Conservation (phyloP, 1,140 invertebrate species). For the Ptiloglossa arizonensis region DNA sequence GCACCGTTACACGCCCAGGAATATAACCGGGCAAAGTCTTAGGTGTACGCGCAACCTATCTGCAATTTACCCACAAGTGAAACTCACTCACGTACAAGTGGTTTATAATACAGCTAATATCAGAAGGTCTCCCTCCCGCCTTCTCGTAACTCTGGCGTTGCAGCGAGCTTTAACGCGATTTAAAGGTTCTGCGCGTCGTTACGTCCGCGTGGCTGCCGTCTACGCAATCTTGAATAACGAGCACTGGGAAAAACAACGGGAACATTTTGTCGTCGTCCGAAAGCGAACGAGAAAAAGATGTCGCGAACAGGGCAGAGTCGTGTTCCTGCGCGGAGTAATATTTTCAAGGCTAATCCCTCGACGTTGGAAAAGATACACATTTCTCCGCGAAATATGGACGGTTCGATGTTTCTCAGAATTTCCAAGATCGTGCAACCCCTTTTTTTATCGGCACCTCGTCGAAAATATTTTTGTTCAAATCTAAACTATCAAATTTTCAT, state of each 20-base stretch:
- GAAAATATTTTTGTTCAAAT: no score
- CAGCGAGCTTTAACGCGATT: constrained; percentile 51
- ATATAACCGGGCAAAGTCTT: constrained; percentile 2
- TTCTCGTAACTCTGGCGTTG: constrained; percentile 52
- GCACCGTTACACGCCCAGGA: background rate
- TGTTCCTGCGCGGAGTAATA: no score
- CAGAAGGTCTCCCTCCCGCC: constrained; percentile 22
- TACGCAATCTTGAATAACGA: background rate
- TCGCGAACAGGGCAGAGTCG: no score
- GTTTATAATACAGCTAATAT: constrained; percentile 57
- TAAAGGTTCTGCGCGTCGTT: constrained; percentile 22
- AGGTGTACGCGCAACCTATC: constrained; percentile 1
- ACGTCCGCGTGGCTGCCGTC: background rate
- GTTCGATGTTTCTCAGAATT: no score
- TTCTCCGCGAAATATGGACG: no score
- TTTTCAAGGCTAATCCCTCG: no score
- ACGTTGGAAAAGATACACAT: no score
- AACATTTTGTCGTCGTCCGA: background rate
- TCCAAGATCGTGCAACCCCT: no score
- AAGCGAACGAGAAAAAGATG: background rate
- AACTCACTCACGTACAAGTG: constrained; percentile 44
- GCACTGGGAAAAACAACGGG: background rate
- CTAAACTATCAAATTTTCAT: no score
- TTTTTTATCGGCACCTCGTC: no score
- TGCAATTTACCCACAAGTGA: constrained; percentile 51